Conservation (phyloP, 2,888 invertebrate genomes). For the Aleiodes testaceus region DNA sequence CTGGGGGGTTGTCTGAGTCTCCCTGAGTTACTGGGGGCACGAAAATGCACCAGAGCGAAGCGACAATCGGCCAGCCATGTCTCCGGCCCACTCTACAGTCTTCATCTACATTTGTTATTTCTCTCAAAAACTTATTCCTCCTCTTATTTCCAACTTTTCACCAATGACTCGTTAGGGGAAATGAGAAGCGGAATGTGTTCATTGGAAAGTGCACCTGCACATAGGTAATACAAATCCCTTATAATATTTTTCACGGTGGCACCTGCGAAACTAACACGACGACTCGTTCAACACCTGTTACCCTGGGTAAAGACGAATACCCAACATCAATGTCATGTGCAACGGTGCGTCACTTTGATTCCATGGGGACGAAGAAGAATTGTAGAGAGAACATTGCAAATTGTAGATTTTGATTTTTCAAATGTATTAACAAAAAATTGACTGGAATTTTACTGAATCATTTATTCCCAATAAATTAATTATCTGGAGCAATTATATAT, state of each 20-base stretch:
- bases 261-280: constrained; percentile 49
- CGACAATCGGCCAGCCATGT: constrained; percentile 68
- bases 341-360: constrained; percentile 35
- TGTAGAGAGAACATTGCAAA: not conserved
- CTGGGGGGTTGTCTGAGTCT: constrained; percentile 6
- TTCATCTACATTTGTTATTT: not conserved
- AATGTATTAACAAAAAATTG: not conserved
- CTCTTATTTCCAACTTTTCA: not conserved
- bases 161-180: not conserved
- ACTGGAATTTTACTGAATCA: too few relatives aligned
- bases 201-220: constrained; percentile 47
- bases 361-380: not conserved
- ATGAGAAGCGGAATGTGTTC: not conserved
- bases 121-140: constrained; percentile 2
- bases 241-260: constrained; percentile 31
- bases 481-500: too few relatives aligned
- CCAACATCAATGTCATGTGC: constrained; percentile 34
- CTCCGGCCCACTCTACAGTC: constrained; percentile 64
- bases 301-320: constrained; percentile 40
- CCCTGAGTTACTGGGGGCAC: constrained; percentile 3
- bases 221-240: constrained; percentile 1
- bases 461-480: too few relatives aligned
- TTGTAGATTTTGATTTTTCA: not conserved
- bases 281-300: constrained; percentile 53
- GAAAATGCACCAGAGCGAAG: constrained; percentile 65